Conservation (phyloP, 2,113 vertebrate genomes). For the Indri indri region DNA sequence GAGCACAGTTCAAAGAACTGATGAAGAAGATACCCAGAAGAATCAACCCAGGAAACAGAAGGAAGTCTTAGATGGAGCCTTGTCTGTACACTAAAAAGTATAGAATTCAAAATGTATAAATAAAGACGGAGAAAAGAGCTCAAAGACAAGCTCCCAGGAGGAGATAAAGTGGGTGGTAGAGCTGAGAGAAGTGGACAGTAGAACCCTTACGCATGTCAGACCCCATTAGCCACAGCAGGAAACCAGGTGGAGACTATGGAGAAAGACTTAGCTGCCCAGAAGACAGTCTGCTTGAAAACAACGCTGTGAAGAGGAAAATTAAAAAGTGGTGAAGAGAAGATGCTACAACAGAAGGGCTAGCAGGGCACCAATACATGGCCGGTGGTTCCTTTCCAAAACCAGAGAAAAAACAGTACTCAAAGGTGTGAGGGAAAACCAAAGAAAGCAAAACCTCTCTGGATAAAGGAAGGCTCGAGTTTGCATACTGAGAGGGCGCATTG, state of each 20-base stretch:
- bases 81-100: background rate
- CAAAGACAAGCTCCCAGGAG: background rate
- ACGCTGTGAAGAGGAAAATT: background rate
- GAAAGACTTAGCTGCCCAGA: accelerated
- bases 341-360: too few species aligned
- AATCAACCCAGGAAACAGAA: background rate
- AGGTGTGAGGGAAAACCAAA: background rate
- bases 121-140: background rate
- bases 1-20: background rate
- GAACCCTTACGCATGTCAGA: accelerated
- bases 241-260: accelerated
- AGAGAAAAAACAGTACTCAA: background rate
- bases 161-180: background rate
- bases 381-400: background rate
- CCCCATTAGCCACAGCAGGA: background rate
- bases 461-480: background rate
- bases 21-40: background rate
- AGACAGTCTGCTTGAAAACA: background rate
- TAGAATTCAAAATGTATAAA: background rate
- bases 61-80: background rate
- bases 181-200: background rate
- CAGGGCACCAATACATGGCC: background rate
- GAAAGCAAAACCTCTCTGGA: background rate
- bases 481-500: background rate
- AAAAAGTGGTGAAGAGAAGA: background rate